These are phyloP conservation scores for Aplodontia rufa DNA, from an alignment of 2,113 vertebrate genomes.

Conservation along the genomic window DNA sequence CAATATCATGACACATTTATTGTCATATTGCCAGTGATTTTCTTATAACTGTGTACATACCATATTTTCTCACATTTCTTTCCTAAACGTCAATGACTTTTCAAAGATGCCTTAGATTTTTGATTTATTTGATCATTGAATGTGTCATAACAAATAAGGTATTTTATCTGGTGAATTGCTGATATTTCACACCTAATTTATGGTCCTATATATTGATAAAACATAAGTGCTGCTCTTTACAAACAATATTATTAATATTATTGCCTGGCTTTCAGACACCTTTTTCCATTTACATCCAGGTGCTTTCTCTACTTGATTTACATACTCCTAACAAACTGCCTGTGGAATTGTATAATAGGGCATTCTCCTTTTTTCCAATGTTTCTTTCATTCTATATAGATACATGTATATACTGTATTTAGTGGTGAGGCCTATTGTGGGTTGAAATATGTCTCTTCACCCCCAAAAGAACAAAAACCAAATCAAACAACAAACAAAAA, in stretches of 20 bases:
- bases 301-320: background rate
- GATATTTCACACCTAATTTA: background rate
- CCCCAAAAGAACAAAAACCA: too few relatives aligned
- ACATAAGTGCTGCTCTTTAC: background rate
- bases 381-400: background rate
- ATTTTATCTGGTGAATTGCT: background rate
- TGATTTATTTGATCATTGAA: background rate
- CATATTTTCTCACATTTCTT: background rate
- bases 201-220: background rate
- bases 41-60: background rate
- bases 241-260: background rate
- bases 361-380: accelerated
- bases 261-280: background rate
- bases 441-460: accelerated
- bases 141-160: background rate
- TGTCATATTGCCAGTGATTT: background rate
- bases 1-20: background rate
- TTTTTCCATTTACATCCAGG: background rate
- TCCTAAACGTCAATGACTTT: background rate
- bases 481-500: too few relatives aligned
- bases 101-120: background rate
- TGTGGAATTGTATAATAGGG: background rate
- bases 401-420: background rate
- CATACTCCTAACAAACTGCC: background rate
- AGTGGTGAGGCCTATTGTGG: background rate